Conservation (phyloP, 2,797 vertebrate species). For the Alcedo quadribrachys region DNA sequence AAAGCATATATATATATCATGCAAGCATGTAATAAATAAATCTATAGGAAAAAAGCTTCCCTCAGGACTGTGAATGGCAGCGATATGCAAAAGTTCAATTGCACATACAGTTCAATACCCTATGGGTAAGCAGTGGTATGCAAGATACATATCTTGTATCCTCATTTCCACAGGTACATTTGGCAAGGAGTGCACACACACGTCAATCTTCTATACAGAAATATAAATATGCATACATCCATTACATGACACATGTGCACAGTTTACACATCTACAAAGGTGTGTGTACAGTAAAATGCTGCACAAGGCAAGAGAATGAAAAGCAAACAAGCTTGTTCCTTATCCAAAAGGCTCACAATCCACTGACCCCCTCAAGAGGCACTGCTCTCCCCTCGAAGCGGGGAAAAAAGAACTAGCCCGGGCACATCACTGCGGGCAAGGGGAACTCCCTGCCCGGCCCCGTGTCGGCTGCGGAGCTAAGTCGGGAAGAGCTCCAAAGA, state of each 20-base stretch:
- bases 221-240: fast-evolving
- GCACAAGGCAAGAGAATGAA: fast-evolving
- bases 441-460: fast-evolving
- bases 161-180: background rate
- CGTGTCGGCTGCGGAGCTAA: too few species aligned
- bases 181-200: fast-evolving
- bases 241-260: fast-evolving
- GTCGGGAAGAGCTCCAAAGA: background rate
- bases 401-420: fast-evolving
- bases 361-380: background rate
- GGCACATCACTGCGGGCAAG: fast-evolving
- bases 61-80: background rate
- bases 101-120: background rate
- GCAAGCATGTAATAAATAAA: background rate
- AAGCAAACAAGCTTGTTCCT: background rate
- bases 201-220: background rate
- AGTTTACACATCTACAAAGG: background rate
- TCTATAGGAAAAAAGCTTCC: background rate
- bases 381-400: background rate
- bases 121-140: background rate
- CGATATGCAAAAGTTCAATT: background rate
- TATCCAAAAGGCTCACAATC: background rate
- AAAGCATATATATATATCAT: background rate
- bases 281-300: fast-evolving
- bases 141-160: background rate